Base-by-base conservation (phyloP, 2,113 vertebrate species). In the Dasyurus viverrinus region DNA sequence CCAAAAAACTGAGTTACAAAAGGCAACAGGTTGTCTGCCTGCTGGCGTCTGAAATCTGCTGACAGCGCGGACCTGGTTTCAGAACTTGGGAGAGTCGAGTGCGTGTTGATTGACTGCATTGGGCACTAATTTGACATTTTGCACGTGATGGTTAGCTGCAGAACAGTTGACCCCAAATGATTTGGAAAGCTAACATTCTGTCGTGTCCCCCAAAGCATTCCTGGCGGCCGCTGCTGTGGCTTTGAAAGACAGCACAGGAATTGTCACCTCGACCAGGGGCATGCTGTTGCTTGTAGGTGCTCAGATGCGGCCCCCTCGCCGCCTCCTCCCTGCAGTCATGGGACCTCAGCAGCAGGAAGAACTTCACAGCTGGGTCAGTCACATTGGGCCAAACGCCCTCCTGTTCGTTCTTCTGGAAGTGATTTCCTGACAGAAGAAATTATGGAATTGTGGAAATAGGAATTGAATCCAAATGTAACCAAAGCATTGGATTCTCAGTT, bases 371-470 rank as follows among this genome's bases (percentile, higher is more conserved):
- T 30, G 36, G 12, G 60, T 76, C 60, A 36, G 30, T 76, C 60
- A 76, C 2, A 1, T 68, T 14, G 57, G 14, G 36, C 26, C 9
- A 36, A 76, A 76, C 60, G 30, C 60, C 36, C 36, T 60, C 0
- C 14, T 76, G 30, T 16, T 16, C 91, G 68, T 93, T 91, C 90
- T 16, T 23, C 22, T 54, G 91, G 24, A 96, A 96, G 12, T 94
- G 92, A 89, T 92, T 92, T 97, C 0, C 91, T 97, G 97, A 98
- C 91, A 92, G 48, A 93, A 96, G 54, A 96, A 47, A 11, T 47
- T 24, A 6, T 94, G 50, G 90, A 89, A 60, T 90, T 94, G 53
- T 36, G 97, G 92, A 97, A 95, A 92, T 6, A 1, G 57, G 89
- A 50, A 53, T 11, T 90, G 30, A 57, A 92, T 97, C 76, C 36